Evolutionary conservation across 2,113 vertebrate species (phyloP), one percentile per base, ranked within the genome.

Genomic region (Empidonax alnorum): DNA sequence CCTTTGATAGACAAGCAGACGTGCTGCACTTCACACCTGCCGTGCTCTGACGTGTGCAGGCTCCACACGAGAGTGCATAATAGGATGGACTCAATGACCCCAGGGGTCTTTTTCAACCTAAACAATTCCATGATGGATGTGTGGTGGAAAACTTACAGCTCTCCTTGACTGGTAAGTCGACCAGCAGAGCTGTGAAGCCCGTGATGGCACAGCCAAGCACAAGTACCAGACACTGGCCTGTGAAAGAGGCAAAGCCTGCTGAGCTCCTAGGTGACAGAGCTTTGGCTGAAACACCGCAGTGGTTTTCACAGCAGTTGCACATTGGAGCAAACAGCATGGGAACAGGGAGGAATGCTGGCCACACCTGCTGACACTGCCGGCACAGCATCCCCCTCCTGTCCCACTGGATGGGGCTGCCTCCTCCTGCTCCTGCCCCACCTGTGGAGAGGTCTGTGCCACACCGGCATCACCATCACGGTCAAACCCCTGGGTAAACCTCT

Each of bases 261-360:
- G n/a, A 69, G 69, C 44, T 65, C 8, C 65, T 22, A 1, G 39
- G 14, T 25, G 41, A 20, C 0, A 0, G 21, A 61, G 50, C 35
- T 53, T 10, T 25, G 23, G 25, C 55, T 66, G 33, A 27, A 86
- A 47, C 1, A 1, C n/a, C 0, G 1, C 2, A 31, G 2, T 37
- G 47, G 3, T 80, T 63, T 49, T 37, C 20, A 8, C 9, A 50
- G 59, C 28, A 46, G 44, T 19, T 3, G 0, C 63, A 18, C 7
- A 0, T 3, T 9, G 46, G 9, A 61, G 41, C 9, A 2, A 42
- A 4, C 55, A 85, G 30, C 46, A 37, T 12, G 0, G 62, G 47
- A 27, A 5, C 67, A n/a, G 52, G 46, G 72, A 22, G 44, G n/a
- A 15, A 31, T 2, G 58, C 72, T 41, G 63, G 71, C 47, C 33